Evolutionary conservation across 2,888 invertebrate species (phyloP).

Genomic region (Craniophora ligustri): DNA sequence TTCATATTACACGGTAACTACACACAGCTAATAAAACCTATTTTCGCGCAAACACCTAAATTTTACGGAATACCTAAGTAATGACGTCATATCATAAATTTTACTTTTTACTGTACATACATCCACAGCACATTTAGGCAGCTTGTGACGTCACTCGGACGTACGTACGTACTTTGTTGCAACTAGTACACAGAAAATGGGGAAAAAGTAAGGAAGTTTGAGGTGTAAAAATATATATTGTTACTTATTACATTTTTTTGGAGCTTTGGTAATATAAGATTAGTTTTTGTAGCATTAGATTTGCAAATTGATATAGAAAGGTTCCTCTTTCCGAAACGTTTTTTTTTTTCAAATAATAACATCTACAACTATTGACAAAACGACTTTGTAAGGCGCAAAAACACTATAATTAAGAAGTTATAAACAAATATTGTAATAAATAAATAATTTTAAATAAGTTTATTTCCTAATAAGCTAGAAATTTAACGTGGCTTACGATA

Average conservation of each 20-base stretch:
- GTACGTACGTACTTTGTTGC: conserved; percentile 20
- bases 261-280: neutral
- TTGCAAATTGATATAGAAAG: too few species aligned
- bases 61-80: conserved; percentile 21
- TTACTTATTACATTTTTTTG: neutral
- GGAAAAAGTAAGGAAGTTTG: conserved; percentile 8
- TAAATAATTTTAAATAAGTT: too few species aligned
- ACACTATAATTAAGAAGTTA: too few species aligned
- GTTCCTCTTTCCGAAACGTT: too few species aligned
- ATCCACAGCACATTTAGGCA: conserved; percentile 14
- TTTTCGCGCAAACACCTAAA: conserved; percentile 25
- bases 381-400: too few species aligned
- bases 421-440: too few species aligned
- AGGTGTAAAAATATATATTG: neutral
- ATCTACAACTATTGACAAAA: too few species aligned
- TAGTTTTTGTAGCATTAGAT: neutral
- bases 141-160: conserved; percentile 20
- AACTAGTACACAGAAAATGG: conserved; percentile 10
- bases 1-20: conserved; percentile 18
- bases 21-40: conserved; percentile 34
- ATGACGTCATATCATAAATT: conserved; percentile 38
- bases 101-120: conserved; percentile 24
- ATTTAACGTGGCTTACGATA: too few species aligned
- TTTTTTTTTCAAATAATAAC: too few species aligned
- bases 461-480: too few species aligned